A percentile compares a stretch with the other conserved stretches of the same genome.
phyloP scores from a whole-genome alignment of 2,888 invertebrate species.

The Drosophila testacea region DNA sequence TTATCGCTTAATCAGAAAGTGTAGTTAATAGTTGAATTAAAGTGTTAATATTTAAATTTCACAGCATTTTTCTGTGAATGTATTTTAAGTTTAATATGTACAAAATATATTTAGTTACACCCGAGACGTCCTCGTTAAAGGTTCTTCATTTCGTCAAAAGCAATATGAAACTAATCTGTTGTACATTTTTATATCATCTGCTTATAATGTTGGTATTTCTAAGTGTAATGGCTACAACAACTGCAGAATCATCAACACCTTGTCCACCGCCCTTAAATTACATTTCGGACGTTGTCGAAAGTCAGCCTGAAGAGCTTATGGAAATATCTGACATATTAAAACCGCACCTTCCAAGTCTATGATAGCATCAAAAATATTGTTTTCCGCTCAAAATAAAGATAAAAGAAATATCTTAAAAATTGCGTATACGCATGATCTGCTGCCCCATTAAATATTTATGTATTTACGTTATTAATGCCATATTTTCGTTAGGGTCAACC shows the following conservation, averaged over 20 bases:
- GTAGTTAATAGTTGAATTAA: no score
- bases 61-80: no score
- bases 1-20: no score
- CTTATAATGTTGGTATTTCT: slow-evolving; percentile 30
- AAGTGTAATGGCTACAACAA: slow-evolving; percentile 4
- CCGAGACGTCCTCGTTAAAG: slow-evolving; percentile 12
- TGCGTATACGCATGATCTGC: slow-evolving; percentile 41
- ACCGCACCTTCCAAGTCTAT: neutral
- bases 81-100: no score
- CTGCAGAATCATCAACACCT: slow-evolving; percentile 3
- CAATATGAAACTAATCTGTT: slow-evolving; percentile 25
- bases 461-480: slow-evolving; percentile 43
- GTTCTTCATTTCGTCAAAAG: slow-evolving; percentile 1
- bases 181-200: no score
- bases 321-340: neutral
- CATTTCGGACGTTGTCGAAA: slow-evolving; percentile 53
- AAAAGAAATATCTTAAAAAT: slow-evolving; percentile 35
- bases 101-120: slow-evolving; percentile 31
- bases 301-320: slow-evolving; percentile 39
- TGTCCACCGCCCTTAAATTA: no score
- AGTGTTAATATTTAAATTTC: no score
- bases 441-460: slow-evolving; percentile 56
- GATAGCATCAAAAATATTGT: no score
- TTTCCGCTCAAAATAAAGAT: slow-evolving; percentile 9
- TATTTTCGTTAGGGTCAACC: slow-evolving; percentile 26